Conservation (phyloP, 2,797 vertebrate genomes). For the Pipistrellus kuhlii region DNA sequence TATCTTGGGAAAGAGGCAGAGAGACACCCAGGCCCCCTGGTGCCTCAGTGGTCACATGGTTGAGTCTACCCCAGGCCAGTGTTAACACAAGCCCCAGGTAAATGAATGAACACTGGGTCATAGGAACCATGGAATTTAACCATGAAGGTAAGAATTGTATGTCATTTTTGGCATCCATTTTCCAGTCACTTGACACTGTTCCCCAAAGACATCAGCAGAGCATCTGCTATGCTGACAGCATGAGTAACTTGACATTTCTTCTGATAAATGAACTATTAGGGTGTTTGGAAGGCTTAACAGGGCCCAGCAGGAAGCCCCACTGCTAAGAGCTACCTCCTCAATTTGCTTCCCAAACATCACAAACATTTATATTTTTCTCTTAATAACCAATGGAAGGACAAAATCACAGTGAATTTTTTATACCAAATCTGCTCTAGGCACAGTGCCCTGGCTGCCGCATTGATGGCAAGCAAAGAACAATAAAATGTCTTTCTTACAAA, state of each 20-base stretch:
- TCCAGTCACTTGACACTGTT: conserved; percentile 63
- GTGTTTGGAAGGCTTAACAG: conserved; percentile 40
- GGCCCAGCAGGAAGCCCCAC: not conserved
- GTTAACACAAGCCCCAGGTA: not conserved
- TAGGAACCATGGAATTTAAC: not conserved
- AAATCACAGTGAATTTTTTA: not conserved
- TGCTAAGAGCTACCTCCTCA: not conserved
- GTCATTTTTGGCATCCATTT: conserved; percentile 48
- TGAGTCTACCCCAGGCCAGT: not conserved
- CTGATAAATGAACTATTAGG: conserved; percentile 46
- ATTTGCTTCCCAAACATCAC: not conserved
- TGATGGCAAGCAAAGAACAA: not conserved
- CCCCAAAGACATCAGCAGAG: conserved; percentile 60
- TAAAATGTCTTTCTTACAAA: not conserved
- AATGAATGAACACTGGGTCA: not conserved
- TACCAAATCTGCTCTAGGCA: not conserved
- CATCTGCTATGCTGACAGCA: conserved; percentile 71
- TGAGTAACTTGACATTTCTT: conserved; percentile 71
- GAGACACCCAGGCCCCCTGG: not conserved
- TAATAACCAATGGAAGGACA: not conserved
- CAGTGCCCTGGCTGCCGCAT: not conserved
- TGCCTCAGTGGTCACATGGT: not conserved
- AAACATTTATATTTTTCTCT: not conserved
- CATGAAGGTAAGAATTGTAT: not conserved
- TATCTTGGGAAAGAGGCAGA: too few species aligned